Evolutionary conservation across 2,888 invertebrate genomes (phyloP), one percentile per base, ranked within the genome.

Genomic region (Muscina levida): DNA sequence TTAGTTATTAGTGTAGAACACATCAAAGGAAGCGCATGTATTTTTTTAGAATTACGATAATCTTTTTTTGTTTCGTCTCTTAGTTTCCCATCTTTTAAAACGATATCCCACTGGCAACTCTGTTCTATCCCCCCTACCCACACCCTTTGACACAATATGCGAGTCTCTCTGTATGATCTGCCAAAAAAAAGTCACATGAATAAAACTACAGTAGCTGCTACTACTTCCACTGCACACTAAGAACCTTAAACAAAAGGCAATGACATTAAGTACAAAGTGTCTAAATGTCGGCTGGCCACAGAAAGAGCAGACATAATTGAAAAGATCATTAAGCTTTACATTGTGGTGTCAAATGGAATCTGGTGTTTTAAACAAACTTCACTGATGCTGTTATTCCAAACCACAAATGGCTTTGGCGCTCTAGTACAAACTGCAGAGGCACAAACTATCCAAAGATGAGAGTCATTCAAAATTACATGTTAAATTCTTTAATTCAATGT

Each of bases 241-340:
- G 31, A 56, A 72, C 37, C 53, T 22, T 42, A 24, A 74, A 19
- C 37, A 70, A 42, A 48, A 70, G 70, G 22, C 68, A 70, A 73
- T 80, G 80, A 80, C 76, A 73, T 71, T 80, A 73, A 77, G 76
- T 22, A 66, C 66, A 70, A 73, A 66, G 73, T 73, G 80, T 80
- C 73, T 53, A 77, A 72, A 73, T 80, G 73, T 80, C 57, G 66
- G 76, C 73, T 77, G 73, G 71, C 80, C 80, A 67, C 11, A 39
- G 15, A 51, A 56, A 76, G 19, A 65, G 37, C 65, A 76, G 76
- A 76, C 80, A 73, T 80, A 80, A 80, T 80, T 77, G 73, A 77
- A 80, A 80, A 80, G 70, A 77, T 77, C 76, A 80, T 80, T 80
- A 80, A 76, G 76, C 68, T 77, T 67, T 71, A 73, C 59, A 67